Evolutionary conservation across 2,888 invertebrate genomes (phyloP), one percentile per base, ranked within the genome.

Genomic region (Clepsis dumicolana): DNA sequence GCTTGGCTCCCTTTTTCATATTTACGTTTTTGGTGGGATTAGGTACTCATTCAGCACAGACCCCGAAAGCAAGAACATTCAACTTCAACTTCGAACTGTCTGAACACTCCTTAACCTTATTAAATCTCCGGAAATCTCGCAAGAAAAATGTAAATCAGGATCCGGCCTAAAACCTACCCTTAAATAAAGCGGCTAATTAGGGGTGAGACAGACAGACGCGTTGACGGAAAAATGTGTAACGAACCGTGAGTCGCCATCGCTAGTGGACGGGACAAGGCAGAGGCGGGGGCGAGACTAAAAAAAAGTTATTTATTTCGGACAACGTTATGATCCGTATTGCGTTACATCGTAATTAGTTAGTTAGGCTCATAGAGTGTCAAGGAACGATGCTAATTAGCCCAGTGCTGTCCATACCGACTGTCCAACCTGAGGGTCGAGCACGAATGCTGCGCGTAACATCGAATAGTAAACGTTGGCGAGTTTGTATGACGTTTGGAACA

Each of bases 171-270:
- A 60, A 56, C 65, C 57, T 38, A 41, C 59, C 57, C 57, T 54
- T 53, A 29, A 62, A 54, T 24, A 64, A 57, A 24, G 41, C 24
- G 65, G 64, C 71, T 76, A 75, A 76, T 76, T 75, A 75, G 56
- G 70, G 66, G 61, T 65, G 62, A 65, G 71, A 68, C 71, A 70
- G 71, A 73, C 71, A 70, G 70, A 71, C 69, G 70, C 71, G 70
- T 71, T 72, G 68, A 65, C 70, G 65, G 72, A 73, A 80, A 79
- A 80, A 77, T 77, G 76, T 77, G 73, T 79, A 80, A 80, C 80
- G 80, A 80, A 79, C 77, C 69, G 62, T 57, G 25, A 10, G 16
- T 10, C 18, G 38, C 38, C 32, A 29, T 32, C 21, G 50, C 10
- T 27, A n/a, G 4, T 44, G 50, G 14, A 8, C 2, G 66, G 63